These are phyloP conservation scores for Zonitis immaculata DNA, from an alignment of 2,888 invertebrate genomes.

Conservation along the genomic window DNA sequence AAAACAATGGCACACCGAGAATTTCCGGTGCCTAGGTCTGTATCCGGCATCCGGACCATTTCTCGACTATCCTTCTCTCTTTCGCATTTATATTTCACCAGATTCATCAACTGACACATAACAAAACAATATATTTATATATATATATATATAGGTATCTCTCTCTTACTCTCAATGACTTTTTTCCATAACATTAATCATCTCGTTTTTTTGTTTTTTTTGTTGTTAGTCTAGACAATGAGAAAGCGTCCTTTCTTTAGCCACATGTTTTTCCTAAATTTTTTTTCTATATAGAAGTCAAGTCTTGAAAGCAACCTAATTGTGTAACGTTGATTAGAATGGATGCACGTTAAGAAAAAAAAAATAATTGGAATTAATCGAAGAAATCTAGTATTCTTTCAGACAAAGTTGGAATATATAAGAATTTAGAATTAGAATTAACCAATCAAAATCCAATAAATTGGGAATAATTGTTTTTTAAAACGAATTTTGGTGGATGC, in stretches of 20 bases:
- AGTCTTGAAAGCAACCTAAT: background rate
- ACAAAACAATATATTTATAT: too few species aligned
- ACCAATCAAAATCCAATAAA: too few species aligned
- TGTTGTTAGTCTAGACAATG: slow-evolving; percentile 1
- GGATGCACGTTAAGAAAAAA: background rate
- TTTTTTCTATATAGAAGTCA: background rate
- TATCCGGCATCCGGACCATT: slow-evolving; percentile 1
- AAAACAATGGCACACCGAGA: slow-evolving; percentile 24
- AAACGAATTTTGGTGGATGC: background rate
- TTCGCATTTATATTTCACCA: too few species aligned
- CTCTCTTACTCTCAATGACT: too few species aligned
- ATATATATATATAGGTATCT: too few species aligned
- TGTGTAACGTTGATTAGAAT: background rate
- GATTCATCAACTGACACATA: too few species aligned
- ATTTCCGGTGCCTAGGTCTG: slow-evolving; percentile 14
- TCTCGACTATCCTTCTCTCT: background rate
- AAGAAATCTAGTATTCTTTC: background rate
- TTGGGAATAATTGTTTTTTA: too few species aligned
- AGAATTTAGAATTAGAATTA: too few species aligned
- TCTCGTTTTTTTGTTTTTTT: too few species aligned
- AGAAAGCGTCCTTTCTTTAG: background rate
- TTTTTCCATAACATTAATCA: too few species aligned
- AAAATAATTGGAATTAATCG: background rate
- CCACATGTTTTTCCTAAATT: background rate
- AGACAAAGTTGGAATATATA: too few species aligned